phyloP scores from a whole-genome alignment of 2,888 invertebrate species.

The Megamerina dolium region DNA sequence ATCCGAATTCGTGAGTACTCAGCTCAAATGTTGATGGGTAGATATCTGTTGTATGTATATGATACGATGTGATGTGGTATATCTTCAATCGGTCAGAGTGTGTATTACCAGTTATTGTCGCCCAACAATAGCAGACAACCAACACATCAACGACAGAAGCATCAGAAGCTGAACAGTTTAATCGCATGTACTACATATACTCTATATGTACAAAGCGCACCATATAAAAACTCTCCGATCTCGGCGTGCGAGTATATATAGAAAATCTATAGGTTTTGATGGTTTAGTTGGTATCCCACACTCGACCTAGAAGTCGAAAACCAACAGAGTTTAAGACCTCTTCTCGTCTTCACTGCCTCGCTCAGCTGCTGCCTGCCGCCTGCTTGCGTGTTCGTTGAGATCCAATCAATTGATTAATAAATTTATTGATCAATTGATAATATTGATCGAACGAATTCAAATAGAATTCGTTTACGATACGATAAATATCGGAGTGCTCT shows the following conservation, averaged over 20 bases:
- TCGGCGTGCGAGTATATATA: constrained; percentile 46
- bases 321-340: constrained; percentile 29
- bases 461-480: constrained; percentile 47
- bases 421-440: constrained; percentile 18
- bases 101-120: constrained; percentile 47
- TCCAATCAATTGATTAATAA: no score
- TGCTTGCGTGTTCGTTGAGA: no score
- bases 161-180: no score
- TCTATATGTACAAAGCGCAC: no score
- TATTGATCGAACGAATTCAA: constrained; percentile 44
- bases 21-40: no score
- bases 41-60: no score
- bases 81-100: constrained; percentile 35
- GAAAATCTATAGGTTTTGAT: constrained; percentile 47
- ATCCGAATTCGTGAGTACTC: constrained; percentile 15
- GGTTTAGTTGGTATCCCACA: constrained; percentile 49
- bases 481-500: constrained; percentile 11
- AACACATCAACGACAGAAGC: no score
- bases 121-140: no score
- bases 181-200: no score
- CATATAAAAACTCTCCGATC: constrained; percentile 26
- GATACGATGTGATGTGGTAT: no score
- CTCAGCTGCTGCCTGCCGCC: constrained; percentile 15
- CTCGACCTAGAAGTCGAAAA: constrained; percentile 47
- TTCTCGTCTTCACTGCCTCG: constrained; percentile 17